Evolutionary conservation across 2,797 vertebrate genomes (phyloP).

Genomic region (Trachurus trachurus): DNA sequence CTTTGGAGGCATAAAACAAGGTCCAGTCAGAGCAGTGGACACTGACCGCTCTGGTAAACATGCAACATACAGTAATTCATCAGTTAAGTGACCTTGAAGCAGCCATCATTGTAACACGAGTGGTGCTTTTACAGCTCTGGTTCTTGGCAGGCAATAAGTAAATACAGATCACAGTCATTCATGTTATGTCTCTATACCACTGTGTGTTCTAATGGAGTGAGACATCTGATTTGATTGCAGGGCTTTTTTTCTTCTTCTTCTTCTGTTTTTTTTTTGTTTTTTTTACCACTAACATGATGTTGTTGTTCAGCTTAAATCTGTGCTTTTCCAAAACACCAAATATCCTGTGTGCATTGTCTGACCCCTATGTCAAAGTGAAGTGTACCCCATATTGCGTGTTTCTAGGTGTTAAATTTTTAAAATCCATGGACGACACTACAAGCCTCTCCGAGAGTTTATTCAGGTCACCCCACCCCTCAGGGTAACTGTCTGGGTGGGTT

Average conservation of each 20-base stretch:
- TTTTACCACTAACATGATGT: background rate
- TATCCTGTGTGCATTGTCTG: background rate
- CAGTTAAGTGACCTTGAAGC: slow-evolving; percentile 46
- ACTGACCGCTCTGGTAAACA: slow-evolving; percentile 15
- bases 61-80: slow-evolving; percentile 38
- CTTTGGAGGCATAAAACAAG: background rate
- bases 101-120: slow-evolving; percentile 12
- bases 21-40: slow-evolving; percentile 1
- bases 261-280: background rate
- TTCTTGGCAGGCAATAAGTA: slow-evolving; percentile 14
- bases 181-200: slow-evolving; percentile 15
- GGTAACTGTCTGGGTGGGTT: slow-evolving; percentile 65
- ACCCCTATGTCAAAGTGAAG: slow-evolving; percentile 10
- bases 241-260: too few species aligned
- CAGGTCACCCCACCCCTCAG: slow-evolving; percentile 63
- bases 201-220: slow-evolving; percentile 31
- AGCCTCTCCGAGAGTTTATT: slow-evolving; percentile 47
- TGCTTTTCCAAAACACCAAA: slow-evolving; percentile 28
- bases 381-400: background rate
- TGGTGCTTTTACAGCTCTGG: slow-evolving; percentile 12
- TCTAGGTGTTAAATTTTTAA: slow-evolving; percentile 31
- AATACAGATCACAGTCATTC: slow-evolving; percentile 23
- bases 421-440: slow-evolving; percentile 28
- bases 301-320: slow-evolving; percentile 15
- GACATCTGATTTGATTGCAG: slow-evolving; percentile 15